These are phyloP conservation scores for Ammodytes dubius DNA, from an alignment of 2,113 vertebrate species.

Conservation along the genomic window DNA sequence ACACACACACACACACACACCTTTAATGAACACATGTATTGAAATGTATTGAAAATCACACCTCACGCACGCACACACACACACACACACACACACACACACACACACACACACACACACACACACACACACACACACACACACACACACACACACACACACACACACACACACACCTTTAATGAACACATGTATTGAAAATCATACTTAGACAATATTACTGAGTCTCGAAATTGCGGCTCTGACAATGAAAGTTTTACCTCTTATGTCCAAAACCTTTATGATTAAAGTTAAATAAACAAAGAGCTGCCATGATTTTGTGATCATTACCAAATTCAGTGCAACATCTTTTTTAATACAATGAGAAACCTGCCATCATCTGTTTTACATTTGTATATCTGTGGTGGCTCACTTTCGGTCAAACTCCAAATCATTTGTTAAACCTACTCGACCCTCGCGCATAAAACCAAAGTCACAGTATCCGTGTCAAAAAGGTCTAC, in stretches of 20 bases:
- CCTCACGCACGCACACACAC: conserved; percentile 32
- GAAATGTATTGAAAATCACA: too few relatives aligned
- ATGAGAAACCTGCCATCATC: neutral
- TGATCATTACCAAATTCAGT: neutral
- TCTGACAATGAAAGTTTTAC: conserved; percentile 60
- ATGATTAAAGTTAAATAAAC: conserved; percentile 42
- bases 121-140: conserved; percentile 38
- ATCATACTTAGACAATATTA: conserved; percentile 68
- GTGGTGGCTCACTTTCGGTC: neutral
- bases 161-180: conserved; percentile 5
- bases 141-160: conserved; percentile 23
- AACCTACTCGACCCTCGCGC: neutral
- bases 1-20: conserved; percentile 10
- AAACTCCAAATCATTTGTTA: neutral
- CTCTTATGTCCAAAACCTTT: conserved; percentile 42
- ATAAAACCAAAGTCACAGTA: neutral
- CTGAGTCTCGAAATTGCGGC: conserved; percentile 45
- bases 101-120: conserved; percentile 21
- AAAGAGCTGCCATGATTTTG: conserved; percentile 26
- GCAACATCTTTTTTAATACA: neutral
- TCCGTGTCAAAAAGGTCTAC: neutral
- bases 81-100: conserved; percentile 19
- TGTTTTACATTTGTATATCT: neutral
- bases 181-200: conserved; percentile 49
- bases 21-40: conserved; percentile 47